Conservation (phyloP, 2,888 invertebrate genomes). For the Diaprepes abbreviatus region DNA sequence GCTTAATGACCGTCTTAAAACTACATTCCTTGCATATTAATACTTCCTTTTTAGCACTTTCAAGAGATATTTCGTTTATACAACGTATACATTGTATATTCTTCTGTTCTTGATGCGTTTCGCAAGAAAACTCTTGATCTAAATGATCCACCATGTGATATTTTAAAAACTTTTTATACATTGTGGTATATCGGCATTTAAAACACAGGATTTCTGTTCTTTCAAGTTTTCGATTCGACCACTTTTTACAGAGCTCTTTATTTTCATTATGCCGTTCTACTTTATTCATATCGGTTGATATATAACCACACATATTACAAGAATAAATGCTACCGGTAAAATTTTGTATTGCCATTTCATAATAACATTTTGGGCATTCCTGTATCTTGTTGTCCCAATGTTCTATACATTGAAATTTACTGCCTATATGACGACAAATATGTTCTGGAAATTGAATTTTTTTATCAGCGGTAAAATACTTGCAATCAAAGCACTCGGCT, state of each 20-base stretch:
- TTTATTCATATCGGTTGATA: not conserved
- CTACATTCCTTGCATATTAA: not conserved
- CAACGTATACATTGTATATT: not conserved
- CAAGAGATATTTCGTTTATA: not conserved
- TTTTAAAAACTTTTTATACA: not conserved
- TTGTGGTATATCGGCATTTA: not conserved
- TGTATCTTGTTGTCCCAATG: not conserved
- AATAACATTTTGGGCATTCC: not conserved
- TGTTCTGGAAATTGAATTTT: not conserved
- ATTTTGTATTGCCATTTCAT: not conserved
- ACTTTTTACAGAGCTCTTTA: not conserved
- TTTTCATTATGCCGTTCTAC: not conserved
- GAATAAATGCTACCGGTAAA: not conserved
- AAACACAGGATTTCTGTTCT: not conserved
- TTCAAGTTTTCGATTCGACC: not conserved
- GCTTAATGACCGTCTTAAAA: not conserved
- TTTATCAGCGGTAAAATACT: not conserved
- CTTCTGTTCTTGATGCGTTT: not conserved
- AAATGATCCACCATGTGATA: conserved; percentile 9
- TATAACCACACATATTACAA: not conserved
- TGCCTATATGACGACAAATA: not conserved
- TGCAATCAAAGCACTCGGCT: not conserved
- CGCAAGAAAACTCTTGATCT: not conserved
- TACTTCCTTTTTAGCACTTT: not conserved
- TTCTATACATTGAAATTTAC: not conserved